A percentile compares a stretch with the other conserved stretches of the same genome.
Conservation (phyloP, 64 coral and sea anemone genomes). For the Dendrophyllia cribrosa region DNA sequence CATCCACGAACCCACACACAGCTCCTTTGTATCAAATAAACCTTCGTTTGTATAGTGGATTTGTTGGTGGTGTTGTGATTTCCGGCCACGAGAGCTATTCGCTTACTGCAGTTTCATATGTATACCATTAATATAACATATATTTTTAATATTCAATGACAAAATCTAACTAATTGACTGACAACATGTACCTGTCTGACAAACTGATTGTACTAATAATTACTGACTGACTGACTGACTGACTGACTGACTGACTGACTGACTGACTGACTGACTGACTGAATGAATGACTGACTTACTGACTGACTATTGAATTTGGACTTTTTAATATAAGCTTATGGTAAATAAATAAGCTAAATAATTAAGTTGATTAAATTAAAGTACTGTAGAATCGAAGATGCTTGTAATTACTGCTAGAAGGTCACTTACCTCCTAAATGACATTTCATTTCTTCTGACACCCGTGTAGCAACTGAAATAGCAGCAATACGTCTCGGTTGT, state of each 20-base stretch:
- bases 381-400: not conserved
- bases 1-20: no score
- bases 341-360: no score
- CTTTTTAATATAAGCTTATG: no score
- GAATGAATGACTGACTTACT: not conserved
- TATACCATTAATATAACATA: not conserved
- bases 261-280: no score
- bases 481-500: constrained; percentile 91
- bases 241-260: not conserved
- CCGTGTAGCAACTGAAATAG: constrained; percentile 88
- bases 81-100: no score
- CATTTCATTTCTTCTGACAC: constrained; percentile 86
- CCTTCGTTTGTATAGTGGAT: no score
- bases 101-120: not conserved
- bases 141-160: no score
- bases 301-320: not conserved
- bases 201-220: not conserved
- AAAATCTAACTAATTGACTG: no score
- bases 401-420: not conserved
- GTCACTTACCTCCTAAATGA: constrained; percentile 76
- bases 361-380: no score
- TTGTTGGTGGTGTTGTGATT: no score
- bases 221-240: not conserved
- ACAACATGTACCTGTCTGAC: not conserved
- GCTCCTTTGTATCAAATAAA: no score